Base-by-base conservation (phyloP, 2,797 vertebrate genomes). In the Sebastes steindachneri region DNA sequence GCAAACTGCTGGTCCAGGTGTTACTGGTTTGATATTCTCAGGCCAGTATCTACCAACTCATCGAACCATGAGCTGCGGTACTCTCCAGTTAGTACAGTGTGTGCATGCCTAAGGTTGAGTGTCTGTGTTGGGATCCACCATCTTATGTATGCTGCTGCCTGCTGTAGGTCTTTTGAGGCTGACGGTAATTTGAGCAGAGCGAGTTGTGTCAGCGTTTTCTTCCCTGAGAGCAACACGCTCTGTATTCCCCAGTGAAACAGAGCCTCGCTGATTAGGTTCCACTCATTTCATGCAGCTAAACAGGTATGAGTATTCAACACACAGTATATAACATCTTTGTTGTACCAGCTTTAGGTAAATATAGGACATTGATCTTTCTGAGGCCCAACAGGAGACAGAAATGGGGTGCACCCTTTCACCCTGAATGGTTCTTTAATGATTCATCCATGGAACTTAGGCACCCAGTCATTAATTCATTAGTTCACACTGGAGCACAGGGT, bases 381-480 rank as follows among this genome's bases (percentile, higher is more conserved):
- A 69, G 33, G 33, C 33, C 54, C n/a, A 73, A 33, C 31, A 74
- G 55, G 2, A 83, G 58, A 83, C 63, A 77, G 53, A 73, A 57
- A 58, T 51, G n/a, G 58, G 71, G 54, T 83, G 73, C 37, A 77
- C 31, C 26, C 33, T 65, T 84, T 89, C 65, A 86, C 54, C 70
- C 55, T 21, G 58, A 75, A 76, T 74, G 60, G 68, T 82, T 87
- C 84, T 86, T 94, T 86, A 95, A 94, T 92, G 90, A 94, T 94
- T 94, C 72, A 94, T 93, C 77, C 53, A 57, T 91, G 92, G 79
- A 93, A 92, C 83, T 48, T 70, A 55, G 86, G 85, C 80, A 84
- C 75, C 66, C 68, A 68, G 90, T 92, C 89, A 93, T 92, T 92
- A 87, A 94, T 95, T 92, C 78, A 93, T 94, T 87, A 92, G 89